These are phyloP conservation scores for Paguma larvata DNA, from an alignment of 2,797 vertebrate genomes.

Conservation along the genomic window DNA sequence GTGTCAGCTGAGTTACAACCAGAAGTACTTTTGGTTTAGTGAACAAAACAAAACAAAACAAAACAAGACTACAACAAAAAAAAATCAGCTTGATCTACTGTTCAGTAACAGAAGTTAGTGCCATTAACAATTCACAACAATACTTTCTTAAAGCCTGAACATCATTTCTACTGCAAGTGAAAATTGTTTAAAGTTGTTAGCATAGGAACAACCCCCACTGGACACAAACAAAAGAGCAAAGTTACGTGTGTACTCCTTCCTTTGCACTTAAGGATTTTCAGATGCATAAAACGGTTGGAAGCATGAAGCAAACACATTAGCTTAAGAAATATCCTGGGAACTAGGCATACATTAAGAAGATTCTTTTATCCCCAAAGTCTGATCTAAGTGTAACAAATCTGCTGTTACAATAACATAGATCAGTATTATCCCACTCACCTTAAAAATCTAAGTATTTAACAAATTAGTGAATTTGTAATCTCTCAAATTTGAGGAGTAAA, in stretches of 20 bases:
- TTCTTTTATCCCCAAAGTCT: slow-evolving; percentile 45
- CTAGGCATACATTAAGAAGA: slow-evolving; percentile 64
- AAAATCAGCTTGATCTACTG: slow-evolving; percentile 78
- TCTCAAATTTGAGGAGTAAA: slow-evolving; percentile 66
- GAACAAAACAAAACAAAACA: slow-evolving; percentile 68
- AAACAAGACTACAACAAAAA: slow-evolving; percentile 60
- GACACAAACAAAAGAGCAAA: slow-evolving; percentile 69
- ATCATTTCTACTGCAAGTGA: slow-evolving; percentile 82
- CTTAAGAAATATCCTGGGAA: slow-evolving; percentile 72
- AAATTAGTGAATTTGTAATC: slow-evolving; percentile 38
- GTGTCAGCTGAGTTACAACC: slow-evolving; percentile 75
- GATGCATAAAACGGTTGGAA: slow-evolving; percentile 78
- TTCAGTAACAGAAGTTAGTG: slow-evolving; percentile 82
- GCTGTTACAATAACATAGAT: slow-evolving; percentile 74
- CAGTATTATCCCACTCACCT: slow-evolving; percentile 72
- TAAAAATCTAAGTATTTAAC: slow-evolving; percentile 16
- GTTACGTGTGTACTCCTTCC: slow-evolving; percentile 79
- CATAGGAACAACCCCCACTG: slow-evolving; percentile 67
- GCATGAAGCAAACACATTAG: slow-evolving; percentile 73
- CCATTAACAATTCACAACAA: slow-evolving; percentile 82
- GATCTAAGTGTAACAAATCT: slow-evolving; percentile 68
- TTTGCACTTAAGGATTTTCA: slow-evolving; percentile 78
- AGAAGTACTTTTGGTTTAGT: slow-evolving; percentile 75
- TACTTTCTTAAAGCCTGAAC: slow-evolving; percentile 83
- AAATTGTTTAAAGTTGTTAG: slow-evolving; percentile 78